phyloP scores from a whole-genome alignment of 1,140 invertebrate species.

The Potamilus streckersoni region DNA sequence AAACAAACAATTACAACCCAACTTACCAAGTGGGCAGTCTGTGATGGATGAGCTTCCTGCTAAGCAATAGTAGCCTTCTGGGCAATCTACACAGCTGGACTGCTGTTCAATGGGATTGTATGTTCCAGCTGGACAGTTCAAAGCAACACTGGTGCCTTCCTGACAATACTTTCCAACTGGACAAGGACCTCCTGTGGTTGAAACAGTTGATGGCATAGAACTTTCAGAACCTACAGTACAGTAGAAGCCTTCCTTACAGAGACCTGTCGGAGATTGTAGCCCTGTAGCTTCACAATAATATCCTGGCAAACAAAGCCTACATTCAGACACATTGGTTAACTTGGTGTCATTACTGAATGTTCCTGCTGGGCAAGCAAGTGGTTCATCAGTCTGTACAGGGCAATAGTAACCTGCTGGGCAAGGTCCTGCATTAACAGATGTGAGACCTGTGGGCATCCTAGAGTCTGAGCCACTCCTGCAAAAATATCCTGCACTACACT shows the following conservation, averaged over 20 bases:
- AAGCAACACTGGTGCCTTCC: slow-evolving; percentile 47
- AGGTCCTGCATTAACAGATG: slow-evolving; percentile 53
- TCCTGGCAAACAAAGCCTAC: slow-evolving; percentile 54
- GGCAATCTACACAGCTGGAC: slow-evolving; percentile 55
- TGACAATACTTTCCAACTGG: slow-evolving; percentile 57
- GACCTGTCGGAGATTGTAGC: slow-evolving; percentile 47
- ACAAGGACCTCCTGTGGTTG: slow-evolving; percentile 56
- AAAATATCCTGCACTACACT: slow-evolving; percentile 60
- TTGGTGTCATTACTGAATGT: slow-evolving; percentile 61
- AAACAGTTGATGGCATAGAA: slow-evolving; percentile 43
- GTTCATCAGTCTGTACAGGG: slow-evolving; percentile 52
- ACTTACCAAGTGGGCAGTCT: slow-evolving; percentile 53
- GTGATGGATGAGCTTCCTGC: slow-evolving; percentile 40
- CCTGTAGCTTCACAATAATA: slow-evolving; percentile 58
- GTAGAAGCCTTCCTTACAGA: slow-evolving; percentile 59
- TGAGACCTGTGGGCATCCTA: slow-evolving; percentile 39
- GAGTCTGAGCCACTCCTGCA: slow-evolving; percentile 57
- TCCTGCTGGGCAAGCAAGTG: slow-evolving; percentile 53
- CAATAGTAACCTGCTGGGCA: slow-evolving; percentile 62
- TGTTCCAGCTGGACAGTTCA: slow-evolving; percentile 49
- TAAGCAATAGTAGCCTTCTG: slow-evolving; percentile 57
- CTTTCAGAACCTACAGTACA: slow-evolving; percentile 53
- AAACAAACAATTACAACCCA: background rate
- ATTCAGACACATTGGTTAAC: slow-evolving; percentile 40
- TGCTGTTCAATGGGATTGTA: slow-evolving; percentile 45